Conservation (phyloP, 2,888 invertebrate species). For the Ochlodes sylvanus region DNA sequence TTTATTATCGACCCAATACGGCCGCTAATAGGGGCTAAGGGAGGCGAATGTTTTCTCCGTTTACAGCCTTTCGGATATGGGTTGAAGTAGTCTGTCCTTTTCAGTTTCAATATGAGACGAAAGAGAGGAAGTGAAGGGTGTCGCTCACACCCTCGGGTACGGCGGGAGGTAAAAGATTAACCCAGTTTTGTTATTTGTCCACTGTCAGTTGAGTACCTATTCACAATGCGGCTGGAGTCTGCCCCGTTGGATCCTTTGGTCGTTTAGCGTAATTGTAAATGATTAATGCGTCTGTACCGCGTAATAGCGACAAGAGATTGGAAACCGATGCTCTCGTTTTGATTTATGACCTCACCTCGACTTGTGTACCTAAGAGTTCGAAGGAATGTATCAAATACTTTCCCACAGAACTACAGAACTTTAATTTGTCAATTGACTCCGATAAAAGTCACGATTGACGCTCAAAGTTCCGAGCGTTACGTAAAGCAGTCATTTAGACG, state of each 20-base stretch:
- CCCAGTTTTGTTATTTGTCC: conserved; percentile 86
- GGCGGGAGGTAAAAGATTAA: conserved; percentile 84
- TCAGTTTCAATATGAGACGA: conserved; percentile 64
- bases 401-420: neutral
- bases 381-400: conserved; percentile 32
- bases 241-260: conserved; percentile 73
- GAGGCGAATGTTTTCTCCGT: conserved; percentile 44
- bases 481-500: neutral
- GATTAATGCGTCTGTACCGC: conserved; percentile 79
- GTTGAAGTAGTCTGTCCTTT: conserved; percentile 61
- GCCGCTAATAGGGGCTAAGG: conserved; percentile 52
- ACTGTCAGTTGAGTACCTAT: conserved; percentile 84
- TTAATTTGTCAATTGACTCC: neutral
- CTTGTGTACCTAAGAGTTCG: conserved; percentile 31
- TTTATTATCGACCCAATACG: conserved; percentile 56
- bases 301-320: conserved; percentile 75
- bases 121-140: conserved; percentile 70
- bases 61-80: conserved; percentile 61
- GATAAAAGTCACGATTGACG: neutral
- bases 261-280: conserved; percentile 84
- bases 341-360: conserved; percentile 66
- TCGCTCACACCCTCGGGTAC: conserved; percentile 65
- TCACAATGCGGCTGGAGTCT: conserved; percentile 82
- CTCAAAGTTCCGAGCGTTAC: neutral
- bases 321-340: conserved; percentile 69